These are phyloP conservation scores for Cyrtonyx montezumae DNA, from an alignment of 2,113 vertebrate genomes.

Conservation along the genomic window DNA sequence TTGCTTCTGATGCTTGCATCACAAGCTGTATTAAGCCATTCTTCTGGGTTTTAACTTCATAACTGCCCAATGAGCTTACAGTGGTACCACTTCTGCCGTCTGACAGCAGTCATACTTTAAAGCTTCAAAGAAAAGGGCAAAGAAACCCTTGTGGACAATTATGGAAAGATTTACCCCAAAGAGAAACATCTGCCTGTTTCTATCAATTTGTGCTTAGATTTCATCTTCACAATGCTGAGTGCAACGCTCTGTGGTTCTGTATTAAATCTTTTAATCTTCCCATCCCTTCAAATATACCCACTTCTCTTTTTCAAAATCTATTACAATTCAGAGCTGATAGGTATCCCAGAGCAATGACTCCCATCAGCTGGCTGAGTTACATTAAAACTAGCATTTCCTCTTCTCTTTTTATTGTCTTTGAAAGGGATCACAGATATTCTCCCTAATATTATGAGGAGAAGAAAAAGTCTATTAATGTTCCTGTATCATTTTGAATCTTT, in stretches of 20 bases:
- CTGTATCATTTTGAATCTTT: neutral
- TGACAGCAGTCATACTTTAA: neutral
- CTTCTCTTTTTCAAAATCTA: neutral
- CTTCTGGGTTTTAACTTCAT: neutral
- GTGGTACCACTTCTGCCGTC: neutral
- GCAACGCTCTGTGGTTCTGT: neutral
- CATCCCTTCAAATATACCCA: neutral
- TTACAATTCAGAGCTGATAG: slow-evolving; percentile 6
- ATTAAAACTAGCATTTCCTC: neutral
- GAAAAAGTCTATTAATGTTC: neutral
- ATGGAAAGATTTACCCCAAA: neutral
- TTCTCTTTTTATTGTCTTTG: neutral
- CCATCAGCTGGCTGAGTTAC: neutral
- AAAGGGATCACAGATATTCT: neutral
- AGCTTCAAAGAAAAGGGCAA: slow-evolving; percentile 25
- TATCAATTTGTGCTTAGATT: slow-evolving; percentile 26
- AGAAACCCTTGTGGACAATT: slow-evolving; percentile 17
- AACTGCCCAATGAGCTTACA: neutral
- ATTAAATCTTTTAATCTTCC: slow-evolving; percentile 44
- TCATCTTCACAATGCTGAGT: neutral
- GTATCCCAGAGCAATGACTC: neutral
- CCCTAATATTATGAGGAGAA: neutral
- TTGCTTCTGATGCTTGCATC: neutral
- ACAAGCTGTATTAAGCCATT: neutral
- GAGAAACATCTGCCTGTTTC: neutral